Evolutionary conservation across 2,797 vertebrate genomes (phyloP), one percentile per base, ranked within the genome.

Genomic region (Brotula barbata): DNA sequence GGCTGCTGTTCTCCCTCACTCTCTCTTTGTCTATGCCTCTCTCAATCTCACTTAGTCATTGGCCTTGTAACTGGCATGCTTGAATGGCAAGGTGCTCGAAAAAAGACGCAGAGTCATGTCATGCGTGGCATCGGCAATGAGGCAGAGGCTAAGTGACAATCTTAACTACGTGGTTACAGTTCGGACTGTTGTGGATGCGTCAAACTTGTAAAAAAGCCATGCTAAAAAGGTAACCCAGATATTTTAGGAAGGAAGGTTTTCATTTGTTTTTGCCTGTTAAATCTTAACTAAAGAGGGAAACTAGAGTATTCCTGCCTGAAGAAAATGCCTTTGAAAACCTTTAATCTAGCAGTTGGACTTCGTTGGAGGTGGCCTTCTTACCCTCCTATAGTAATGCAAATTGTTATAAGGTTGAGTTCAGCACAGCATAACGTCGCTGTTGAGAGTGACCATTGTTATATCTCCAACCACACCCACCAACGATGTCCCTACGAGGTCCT

Each of bases 1-100:
- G 81, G 85, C 54, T 58, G 58, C 45, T 28, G 46, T 42, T 65
- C 66, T 52, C 48, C 56, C 64, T 77, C 71, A 53, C 69, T 50
- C 34, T 45, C 59, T 71, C 54, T 36, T 11, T 64, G 63, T 56
- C 58, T 40, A 25, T 45, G 41, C 65, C 63, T 58, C 43, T 53
- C 61, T 69, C 55, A 23, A 16, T 58, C 67, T 71, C 23, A 40
- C 60, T 71, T 64, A 45, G 61, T 71, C 57, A 41, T 34, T 66
- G 64, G 50, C 22, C 69, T 58, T 54, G 58, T 34, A 55, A 58
- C 2, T 33, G 54, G 13, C 28, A 56, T 48, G 36, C 33, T 44
- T 31, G 40, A 66, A 41, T 42, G 66, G 57, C 58, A 73, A 63
- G 60, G 46, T 42, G 47, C 37, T 25, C 15, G 39, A 58, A 5